Base-by-base conservation (phyloP, 2,797 vertebrate genomes). In the Eulemur mongoz region DNA sequence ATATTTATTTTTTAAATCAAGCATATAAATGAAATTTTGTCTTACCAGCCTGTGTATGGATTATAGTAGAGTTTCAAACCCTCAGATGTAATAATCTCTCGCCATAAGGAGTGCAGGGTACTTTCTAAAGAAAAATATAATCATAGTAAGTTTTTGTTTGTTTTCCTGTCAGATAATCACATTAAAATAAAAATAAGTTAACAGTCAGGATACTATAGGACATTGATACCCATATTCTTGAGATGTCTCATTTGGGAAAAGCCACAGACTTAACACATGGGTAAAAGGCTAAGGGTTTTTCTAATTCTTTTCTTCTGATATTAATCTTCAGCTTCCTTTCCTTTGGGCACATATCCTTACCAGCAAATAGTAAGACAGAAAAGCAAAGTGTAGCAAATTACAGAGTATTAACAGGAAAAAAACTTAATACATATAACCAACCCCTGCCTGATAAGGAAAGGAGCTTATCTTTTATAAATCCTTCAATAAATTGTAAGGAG, bases 1-100 rank as follows among this genome's bases (percentile, higher is more conserved):
- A 10, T 52, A 80, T 63, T 82, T 82, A 89, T 92, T 75, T 94
- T 86, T 72, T 65, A 93, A 79, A 93, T 73, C 63, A 95, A 92
- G 54, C 27, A 43, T 14, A 93, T 43, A 90, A 93, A 96, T 89
- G 94, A 94, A 95, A 81, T 73, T 96, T 91, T 94, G 85, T 38
- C 99, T 93, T 99, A 99, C 99, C 99, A 99, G 98, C 99, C 99
- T 57, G 99, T 99, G 80, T 99, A 99, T 2, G 99, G 99, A 98
- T 99, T 99, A 98, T 99, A 99, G 98, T 99, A 99, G 92, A 99
- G 98, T 98, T 99, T 99, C 95, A 99, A 98, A 91, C 99, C 99
- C 94, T 99, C 99, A 95, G 99, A 95, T 94, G 99, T 99, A 81
- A 99, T 92, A 97, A 99, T 96, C 97, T 99, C 99, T 96, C 99